Evolutionary conservation across 2,797 vertebrate genomes (phyloP).

Genomic region (Falco rusticolus): DNA sequence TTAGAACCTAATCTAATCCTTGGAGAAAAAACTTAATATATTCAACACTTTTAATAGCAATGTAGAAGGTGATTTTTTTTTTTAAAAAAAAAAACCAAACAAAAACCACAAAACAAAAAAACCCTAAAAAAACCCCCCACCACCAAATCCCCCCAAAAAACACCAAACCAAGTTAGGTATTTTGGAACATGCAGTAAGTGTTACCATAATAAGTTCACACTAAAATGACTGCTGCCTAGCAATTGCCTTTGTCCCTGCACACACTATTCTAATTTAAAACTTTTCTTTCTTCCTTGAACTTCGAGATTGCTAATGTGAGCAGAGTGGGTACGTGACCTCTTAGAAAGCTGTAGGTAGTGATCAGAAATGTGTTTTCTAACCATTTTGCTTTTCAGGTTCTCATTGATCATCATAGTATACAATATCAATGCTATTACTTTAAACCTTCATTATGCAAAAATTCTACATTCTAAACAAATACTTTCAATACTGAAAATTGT

Average conservation of each 20-base stretch:
- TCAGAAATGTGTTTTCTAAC: background rate
- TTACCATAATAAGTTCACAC: background rate
- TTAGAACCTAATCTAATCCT: background rate
- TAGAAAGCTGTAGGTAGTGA: background rate
- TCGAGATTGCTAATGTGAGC: conserved; percentile 23
- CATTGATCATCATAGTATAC: background rate
- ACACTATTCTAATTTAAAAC: background rate
- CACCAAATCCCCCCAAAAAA: too few species aligned
- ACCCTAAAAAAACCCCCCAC: background rate
- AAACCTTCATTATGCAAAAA: background rate
- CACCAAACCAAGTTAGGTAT: background rate
- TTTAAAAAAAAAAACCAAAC: background rate
- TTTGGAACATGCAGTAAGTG: background rate
- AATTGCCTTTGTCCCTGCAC: background rate
- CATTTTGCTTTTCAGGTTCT: conserved; percentile 22
- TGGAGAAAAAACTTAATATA: background rate
- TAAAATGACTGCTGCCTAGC: background rate
- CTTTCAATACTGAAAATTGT: background rate
- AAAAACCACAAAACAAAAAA: background rate
- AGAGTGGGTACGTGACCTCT: background rate
- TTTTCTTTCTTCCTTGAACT: background rate
- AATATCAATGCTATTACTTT: background rate
- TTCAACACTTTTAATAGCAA: background rate
- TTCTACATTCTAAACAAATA: background rate
- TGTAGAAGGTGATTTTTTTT: background rate